Evolutionary conservation across 2,797 vertebrate genomes (phyloP).

Genomic region (Melanotaenia boesemani): DNA sequence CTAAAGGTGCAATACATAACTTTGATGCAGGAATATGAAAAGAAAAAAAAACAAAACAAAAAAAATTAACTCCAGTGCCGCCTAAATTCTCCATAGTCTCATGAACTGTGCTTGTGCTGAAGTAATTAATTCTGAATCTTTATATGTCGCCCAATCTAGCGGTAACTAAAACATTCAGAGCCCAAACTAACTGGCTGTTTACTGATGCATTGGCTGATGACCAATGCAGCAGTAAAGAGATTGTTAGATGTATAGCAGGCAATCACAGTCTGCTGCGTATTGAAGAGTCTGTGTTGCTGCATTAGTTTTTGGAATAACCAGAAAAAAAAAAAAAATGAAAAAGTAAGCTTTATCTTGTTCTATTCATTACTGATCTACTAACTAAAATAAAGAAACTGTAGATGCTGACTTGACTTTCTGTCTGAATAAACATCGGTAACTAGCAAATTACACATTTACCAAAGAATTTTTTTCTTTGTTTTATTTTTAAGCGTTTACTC

Average conservation of each 20-base stretch:
- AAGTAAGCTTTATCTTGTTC: too few species aligned
- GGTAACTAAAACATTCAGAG: slow-evolving; percentile 45
- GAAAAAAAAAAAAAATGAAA: too few species aligned
- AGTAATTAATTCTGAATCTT: slow-evolving; percentile 21
- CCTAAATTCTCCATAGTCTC: not conserved
- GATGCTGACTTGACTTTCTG: too few species aligned
- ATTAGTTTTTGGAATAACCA: not conserved
- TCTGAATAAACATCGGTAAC: too few species aligned
- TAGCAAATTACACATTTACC: too few species aligned
- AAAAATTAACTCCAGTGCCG: not conserved
- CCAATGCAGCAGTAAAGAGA: slow-evolving; percentile 11
- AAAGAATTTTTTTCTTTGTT: too few species aligned
- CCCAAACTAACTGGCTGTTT: slow-evolving; percentile 14
- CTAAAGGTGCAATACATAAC: slow-evolving; percentile 30
- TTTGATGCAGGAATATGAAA: slow-evolving; percentile 5
- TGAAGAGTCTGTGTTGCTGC: not conserved
- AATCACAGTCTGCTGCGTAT: slow-evolving; percentile 12
- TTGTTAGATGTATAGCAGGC: slow-evolving; percentile 9
- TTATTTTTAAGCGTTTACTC: too few species aligned
- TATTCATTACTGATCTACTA: too few species aligned
- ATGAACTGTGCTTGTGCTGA: slow-evolving; percentile 2
- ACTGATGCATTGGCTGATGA: slow-evolving; percentile 29
- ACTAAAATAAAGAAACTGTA: too few species aligned
- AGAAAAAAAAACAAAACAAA: not conserved
- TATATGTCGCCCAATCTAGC: slow-evolving; percentile 28